Percentiles rank a stretch among this genome's conserved stretches.
Evolutionary conservation across 2,113 vertebrate species (phyloP).

Genomic region (Daboia siamensis): DNA sequence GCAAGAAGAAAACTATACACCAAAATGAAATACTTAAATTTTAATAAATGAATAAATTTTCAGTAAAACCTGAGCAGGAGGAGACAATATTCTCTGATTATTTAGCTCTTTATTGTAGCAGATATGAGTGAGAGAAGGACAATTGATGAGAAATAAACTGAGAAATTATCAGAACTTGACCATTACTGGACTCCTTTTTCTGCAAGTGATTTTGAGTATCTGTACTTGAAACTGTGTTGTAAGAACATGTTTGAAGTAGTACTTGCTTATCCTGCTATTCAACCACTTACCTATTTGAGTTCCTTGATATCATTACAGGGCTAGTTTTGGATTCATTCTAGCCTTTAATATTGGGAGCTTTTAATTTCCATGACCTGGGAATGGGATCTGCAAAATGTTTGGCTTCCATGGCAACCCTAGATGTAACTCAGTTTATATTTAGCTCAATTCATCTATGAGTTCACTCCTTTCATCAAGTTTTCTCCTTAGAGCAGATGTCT

Average conservation of each 20-base stretch:
- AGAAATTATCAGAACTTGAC: not conserved
- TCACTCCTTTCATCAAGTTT: not conserved
- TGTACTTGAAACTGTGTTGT: not conserved
- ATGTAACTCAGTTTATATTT: not conserved
- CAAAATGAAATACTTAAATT: not conserved
- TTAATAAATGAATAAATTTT: not conserved
- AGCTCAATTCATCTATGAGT: not conserved
- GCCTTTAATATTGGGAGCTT: not conserved
- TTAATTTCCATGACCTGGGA: not conserved
- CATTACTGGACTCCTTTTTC: not conserved
- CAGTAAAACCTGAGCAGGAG: not conserved
- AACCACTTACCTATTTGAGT: not conserved
- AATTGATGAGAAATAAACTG: slow-evolving; percentile 26
- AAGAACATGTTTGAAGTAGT: not conserved
- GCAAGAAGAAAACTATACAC: not conserved
- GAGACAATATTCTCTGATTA: not conserved
- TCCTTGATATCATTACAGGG: not conserved
- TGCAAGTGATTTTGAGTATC: not conserved
- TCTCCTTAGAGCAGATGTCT: not conserved
- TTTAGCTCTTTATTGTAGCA: slow-evolving; percentile 13
- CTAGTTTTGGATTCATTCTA: not conserved
- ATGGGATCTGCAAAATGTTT: not conserved
- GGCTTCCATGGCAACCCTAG: not conserved
- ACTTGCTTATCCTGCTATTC: not conserved
- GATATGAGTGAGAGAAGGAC: slow-evolving; percentile 33